A percentile compares a stretch with the other conserved stretches of the same genome.
phyloP scores from a whole-genome alignment of 2,888 invertebrate species.

The Pinctada fucata region DNA sequence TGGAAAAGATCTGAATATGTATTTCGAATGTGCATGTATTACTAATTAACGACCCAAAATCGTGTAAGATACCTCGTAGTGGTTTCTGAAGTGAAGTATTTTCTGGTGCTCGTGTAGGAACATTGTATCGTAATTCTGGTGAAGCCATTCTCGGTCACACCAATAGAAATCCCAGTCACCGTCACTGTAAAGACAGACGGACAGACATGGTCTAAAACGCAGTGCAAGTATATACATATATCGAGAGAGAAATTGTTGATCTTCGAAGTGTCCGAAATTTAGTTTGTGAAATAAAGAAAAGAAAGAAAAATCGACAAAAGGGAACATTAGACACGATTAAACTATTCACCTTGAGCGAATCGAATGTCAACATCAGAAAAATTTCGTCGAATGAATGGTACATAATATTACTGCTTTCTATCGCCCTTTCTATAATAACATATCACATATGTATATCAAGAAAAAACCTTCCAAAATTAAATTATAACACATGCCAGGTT shows the following conservation, averaged over 20 bases:
- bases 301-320: neutral
- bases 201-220: neutral
- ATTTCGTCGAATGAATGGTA: too few relatives aligned
- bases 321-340: too few relatives aligned
- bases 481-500: too few relatives aligned
- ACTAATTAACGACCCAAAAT: neutral
- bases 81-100: slow-evolving; percentile 82
- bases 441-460: too few relatives aligned
- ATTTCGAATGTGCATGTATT: neutral
- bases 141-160: slow-evolving; percentile 81
- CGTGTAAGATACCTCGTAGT: slow-evolving; percentile 78
- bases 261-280: neutral
- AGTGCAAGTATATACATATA: too few relatives aligned
- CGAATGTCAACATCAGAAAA: too few relatives aligned
- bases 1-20: too few relatives aligned
- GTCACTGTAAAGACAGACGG: slow-evolving; percentile 61
- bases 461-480: too few relatives aligned
- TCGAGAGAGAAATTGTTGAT: neutral
- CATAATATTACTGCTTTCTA: too few relatives aligned
- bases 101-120: slow-evolving; percentile 79
- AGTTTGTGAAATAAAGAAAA: neutral
- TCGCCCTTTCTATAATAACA: too few relatives aligned
- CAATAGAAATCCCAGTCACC: slow-evolving; percentile 81
- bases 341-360: too few relatives aligned
- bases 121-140: slow-evolving; percentile 77